A percentile compares a stretch with the other conserved stretches of the same genome.
Evolutionary conservation across 2,888 invertebrate species (phyloP).

Genomic region (Heliconius erato): DNA sequence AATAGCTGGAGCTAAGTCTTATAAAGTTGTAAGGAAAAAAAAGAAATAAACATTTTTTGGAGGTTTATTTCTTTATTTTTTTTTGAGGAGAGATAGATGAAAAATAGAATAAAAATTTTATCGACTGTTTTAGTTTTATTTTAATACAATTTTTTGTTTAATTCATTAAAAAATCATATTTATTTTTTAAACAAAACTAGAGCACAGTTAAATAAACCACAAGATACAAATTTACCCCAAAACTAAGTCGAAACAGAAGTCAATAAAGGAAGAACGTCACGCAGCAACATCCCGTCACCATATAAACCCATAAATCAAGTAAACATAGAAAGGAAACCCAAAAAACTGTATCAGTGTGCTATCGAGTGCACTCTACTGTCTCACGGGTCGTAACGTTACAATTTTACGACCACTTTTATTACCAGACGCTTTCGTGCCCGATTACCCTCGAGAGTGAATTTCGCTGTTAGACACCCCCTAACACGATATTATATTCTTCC

Average conservation of each 20-base stretch:
- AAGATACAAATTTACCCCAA: neutral
- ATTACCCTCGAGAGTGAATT: conserved; percentile 86
- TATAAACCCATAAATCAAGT: conserved; percentile 72
- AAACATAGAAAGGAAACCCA: conserved; percentile 65
- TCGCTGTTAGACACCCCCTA: conserved; percentile 81
- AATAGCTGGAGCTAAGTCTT: conserved; percentile 33
- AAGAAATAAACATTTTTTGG: neutral
- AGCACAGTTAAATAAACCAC: no score
- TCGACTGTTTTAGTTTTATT: no score
- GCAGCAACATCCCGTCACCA: conserved; percentile 60
- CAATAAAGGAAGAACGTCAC: conserved; percentile 48
- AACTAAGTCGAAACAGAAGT: neutral
- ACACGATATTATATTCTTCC: conserved; percentile 66
- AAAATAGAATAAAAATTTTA: no score
- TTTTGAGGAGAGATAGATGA: no score
- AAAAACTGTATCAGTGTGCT: conserved; percentile 81
- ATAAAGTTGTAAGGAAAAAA: conserved; percentile 29
- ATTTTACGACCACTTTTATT: conserved; percentile 85
- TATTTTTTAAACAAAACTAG: no score
- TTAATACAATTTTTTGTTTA: neutral
- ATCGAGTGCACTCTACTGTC: conserved; percentile 81
- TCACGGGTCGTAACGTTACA: conserved; percentile 83
- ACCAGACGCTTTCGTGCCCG: conserved; percentile 85
- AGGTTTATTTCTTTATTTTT: neutral
- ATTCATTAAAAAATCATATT: neutral